These are phyloP conservation scores for Toxotes lorentzi DNA, from an alignment of 2,797 vertebrate species.

Conservation along the genomic window DNA sequence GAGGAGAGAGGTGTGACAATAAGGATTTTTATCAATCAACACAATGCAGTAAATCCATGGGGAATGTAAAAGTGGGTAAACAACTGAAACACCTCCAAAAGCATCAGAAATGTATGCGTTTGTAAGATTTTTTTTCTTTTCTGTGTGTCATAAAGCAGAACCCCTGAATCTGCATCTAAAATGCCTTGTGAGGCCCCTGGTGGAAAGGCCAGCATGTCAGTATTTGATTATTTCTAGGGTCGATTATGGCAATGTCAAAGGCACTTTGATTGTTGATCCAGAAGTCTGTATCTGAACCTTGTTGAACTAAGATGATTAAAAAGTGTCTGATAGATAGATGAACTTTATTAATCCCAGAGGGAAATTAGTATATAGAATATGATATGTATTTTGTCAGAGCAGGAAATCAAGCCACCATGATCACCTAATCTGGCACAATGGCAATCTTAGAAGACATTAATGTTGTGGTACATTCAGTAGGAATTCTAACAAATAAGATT, in stretches of 20 bases:
- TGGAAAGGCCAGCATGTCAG: not conserved
- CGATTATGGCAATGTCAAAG: no score
- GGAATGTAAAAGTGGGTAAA: not conserved
- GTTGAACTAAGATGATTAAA: not conserved
- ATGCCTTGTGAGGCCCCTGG: not conserved
- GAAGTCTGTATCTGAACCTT: not conserved
- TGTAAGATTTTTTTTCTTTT: not conserved
- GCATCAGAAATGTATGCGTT: not conserved
- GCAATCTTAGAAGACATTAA: no score
- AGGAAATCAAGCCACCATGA: no score
- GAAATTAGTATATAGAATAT: no score
- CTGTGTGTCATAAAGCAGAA: no score
- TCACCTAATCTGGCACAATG: no score
- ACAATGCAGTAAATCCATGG: not conserved
- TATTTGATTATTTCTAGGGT: not conserved
- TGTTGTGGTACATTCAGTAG: no score
- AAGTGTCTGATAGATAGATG: not conserved
- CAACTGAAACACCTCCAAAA: not conserved
- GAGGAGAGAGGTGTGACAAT: conserved; percentile 22
- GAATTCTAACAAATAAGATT: no score
- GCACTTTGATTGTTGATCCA: not conserved
- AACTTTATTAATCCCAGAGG: no score
- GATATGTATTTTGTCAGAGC: no score
- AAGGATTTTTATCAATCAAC: not conserved
- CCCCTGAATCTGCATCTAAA: no score